Evolutionary conservation across 1,140 invertebrate genomes (phyloP).

Genomic region (Scaptodrosophila lebanonensis): DNA sequence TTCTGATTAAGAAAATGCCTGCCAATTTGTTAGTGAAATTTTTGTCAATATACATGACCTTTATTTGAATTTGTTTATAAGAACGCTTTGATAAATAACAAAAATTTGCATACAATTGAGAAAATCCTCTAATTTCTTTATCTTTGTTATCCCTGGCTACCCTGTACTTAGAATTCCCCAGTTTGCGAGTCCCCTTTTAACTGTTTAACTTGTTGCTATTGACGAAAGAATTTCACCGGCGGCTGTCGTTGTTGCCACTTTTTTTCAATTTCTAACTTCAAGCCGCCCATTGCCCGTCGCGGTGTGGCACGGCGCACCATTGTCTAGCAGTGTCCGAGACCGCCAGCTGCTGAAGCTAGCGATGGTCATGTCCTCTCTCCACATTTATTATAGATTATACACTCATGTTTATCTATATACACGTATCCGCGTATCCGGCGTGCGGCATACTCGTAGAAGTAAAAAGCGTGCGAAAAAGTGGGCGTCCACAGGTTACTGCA

Average conservation of each 20-base stretch:
- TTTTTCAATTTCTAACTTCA: conserved; percentile 63
- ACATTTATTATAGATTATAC: conserved; percentile 53
- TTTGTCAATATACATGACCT: no score
- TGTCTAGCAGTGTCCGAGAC: no score
- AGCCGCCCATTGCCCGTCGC: neutral
- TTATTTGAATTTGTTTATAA: no score
- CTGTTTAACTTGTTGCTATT: no score
- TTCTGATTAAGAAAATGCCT: no score
- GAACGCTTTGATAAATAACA: no score
- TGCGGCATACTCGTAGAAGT: conserved; percentile 35
- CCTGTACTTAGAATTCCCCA: no score
- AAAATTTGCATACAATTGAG: neutral
- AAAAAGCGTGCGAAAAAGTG: conserved; percentile 69
- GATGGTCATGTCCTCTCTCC: neutral
- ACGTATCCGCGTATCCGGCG: conserved; percentile 36
- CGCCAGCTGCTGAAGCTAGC: conserved; percentile 15
- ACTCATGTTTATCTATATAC: conserved; percentile 46
- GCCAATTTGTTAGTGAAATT: no score
- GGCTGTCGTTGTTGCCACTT: conserved; percentile 35
- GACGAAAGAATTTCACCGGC: conserved; percentile 67
- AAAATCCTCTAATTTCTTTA: no score
- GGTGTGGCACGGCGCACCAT: no score
- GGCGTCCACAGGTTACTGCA: conserved; percentile 63
- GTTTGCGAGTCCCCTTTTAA: no score
- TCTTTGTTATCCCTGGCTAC: no score